A percentile compares a stretch with the other conserved stretches of the same genome.
Conservation (phyloP, 2,797 vertebrate species). For the Malacoctenus gilli region DNA sequence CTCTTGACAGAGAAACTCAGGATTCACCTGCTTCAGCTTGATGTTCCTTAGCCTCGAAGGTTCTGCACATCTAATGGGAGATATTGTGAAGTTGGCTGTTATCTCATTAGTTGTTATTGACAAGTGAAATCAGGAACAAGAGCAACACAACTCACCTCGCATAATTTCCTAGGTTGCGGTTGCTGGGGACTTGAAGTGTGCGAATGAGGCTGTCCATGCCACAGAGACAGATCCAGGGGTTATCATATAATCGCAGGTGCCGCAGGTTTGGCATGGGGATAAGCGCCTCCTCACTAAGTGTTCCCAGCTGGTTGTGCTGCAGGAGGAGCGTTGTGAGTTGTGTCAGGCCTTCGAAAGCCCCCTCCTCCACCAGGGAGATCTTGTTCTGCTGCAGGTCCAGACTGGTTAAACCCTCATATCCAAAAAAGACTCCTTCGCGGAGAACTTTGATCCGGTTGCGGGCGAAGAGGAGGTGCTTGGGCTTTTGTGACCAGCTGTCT, state of each 20-base stretch:
- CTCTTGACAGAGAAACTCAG: constrained; percentile 85
- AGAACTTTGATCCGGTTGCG: constrained; percentile 88
- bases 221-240: constrained; percentile 93
- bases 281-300: constrained; percentile 88
- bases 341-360: constrained; percentile 88
- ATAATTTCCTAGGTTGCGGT: constrained; percentile 91
- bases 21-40: constrained; percentile 86
- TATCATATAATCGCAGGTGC: constrained; percentile 91
- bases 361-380: constrained; percentile 87
- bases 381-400: constrained; percentile 96
- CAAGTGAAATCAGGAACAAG: not conserved
- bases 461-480: constrained; percentile 90
- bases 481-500: constrained; percentile 85
- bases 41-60: constrained; percentile 83
- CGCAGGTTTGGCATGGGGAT: constrained; percentile 86
- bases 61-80: constrained; percentile 79
- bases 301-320: constrained; percentile 91
- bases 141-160: constrained; percentile 78
- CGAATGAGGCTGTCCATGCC: constrained; percentile 89
- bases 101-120: not conserved
- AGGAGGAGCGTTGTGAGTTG: constrained; percentile 90
- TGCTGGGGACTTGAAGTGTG: constrained; percentile 92
- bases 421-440: constrained; percentile 86
- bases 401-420: constrained; percentile 85
- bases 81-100: constrained; percentile 6